A percentile compares a stretch with the other conserved stretches of the same genome.
These are phyloP conservation scores for Aphelenchoides besseyi DNA, from an alignment of 1,140 invertebrate genomes.

Conservation along the genomic window DNA sequence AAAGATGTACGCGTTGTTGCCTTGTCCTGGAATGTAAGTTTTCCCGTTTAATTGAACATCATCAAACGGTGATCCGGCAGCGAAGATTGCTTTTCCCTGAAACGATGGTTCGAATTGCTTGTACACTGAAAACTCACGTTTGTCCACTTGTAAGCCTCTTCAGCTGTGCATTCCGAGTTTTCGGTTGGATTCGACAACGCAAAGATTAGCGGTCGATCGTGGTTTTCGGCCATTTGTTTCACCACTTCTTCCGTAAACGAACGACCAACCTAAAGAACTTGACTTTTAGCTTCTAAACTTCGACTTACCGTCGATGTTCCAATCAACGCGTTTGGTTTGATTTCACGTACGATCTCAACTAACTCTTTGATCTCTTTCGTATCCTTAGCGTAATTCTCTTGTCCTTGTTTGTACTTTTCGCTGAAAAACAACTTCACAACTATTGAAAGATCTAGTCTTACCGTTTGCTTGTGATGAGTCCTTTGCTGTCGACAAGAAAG, in stretches of 20 bases:
- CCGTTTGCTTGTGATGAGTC: conserved; percentile 62
- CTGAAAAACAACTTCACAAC: conserved; percentile 22
- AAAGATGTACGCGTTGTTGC: conserved; percentile 95
- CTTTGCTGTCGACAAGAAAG: conserved; percentile 69
- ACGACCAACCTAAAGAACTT: conserved; percentile 78
- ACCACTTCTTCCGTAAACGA: conserved; percentile 83
- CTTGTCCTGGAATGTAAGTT: conserved; percentile 82
- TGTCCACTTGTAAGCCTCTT: conserved; percentile 80
- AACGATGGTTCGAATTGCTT: conserved; percentile 5
- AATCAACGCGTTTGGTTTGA: conserved; percentile 81
- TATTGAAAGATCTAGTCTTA: conserved; percentile 19
- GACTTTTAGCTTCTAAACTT: no score
- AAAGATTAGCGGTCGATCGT: conserved; percentile 84
- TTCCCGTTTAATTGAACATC: conserved; percentile 75
- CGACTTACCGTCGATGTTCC: conserved; percentile 75
- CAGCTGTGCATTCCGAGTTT: conserved; percentile 92
- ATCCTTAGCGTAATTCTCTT: conserved; percentile 82
- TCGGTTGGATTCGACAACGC: conserved; percentile 91
- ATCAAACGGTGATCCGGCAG: conserved; percentile 85
- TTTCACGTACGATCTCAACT: conserved; percentile 73
- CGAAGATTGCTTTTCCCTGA: conserved; percentile 82
- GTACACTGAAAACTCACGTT: conserved; percentile 70
- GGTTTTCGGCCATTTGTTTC: conserved; percentile 78
- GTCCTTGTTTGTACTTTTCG: conserved; percentile 65
- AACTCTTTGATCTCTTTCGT: conserved; percentile 75